phyloP scores from a whole-genome alignment of 2,888 invertebrate genomes.

The Chouioia cunea region DNA sequence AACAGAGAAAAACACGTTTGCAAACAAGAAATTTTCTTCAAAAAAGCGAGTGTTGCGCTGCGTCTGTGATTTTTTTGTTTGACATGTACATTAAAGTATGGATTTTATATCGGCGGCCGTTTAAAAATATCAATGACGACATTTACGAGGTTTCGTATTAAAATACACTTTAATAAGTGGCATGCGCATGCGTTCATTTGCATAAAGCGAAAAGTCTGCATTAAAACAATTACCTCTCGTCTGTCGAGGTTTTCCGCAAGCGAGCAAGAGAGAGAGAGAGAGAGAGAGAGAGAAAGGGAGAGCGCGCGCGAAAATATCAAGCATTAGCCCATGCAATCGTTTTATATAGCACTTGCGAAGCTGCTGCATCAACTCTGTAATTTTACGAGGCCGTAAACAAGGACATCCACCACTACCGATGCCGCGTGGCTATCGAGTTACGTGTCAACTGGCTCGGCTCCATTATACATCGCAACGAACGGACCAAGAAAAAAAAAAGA shows the following conservation, averaged over 20 bases:
- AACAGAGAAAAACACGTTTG: background rate
- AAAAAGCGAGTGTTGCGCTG: background rate
- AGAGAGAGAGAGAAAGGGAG: too few species aligned
- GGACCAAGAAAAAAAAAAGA: too few species aligned
- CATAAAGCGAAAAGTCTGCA: constrained; percentile 34
- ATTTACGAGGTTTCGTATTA: constrained; percentile 35
- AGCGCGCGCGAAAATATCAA: too few species aligned
- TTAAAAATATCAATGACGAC: constrained; percentile 33
- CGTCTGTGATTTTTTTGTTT: background rate
- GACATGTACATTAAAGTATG: constrained; percentile 25
- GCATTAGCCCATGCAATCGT: constrained; percentile 55
- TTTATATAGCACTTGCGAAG: constrained; percentile 60
- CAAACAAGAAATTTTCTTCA: constrained; percentile 13
- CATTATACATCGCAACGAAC: constrained; percentile 30
- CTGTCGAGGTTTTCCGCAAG: background rate
- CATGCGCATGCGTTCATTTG: constrained; percentile 26
- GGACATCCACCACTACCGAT: constrained; percentile 49
- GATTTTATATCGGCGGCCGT: constrained; percentile 34
- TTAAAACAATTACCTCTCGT: constrained; percentile 16
- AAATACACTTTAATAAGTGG: constrained; percentile 30
- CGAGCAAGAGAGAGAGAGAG: too few species aligned
- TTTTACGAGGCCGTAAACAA: constrained; percentile 67
- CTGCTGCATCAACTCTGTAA: constrained; percentile 63
- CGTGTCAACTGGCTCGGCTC: constrained; percentile 58
- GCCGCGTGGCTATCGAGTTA: constrained; percentile 62